Conservation (phyloP, 2,113 vertebrate genomes). For the Orthonyx spaldingii region DNA sequence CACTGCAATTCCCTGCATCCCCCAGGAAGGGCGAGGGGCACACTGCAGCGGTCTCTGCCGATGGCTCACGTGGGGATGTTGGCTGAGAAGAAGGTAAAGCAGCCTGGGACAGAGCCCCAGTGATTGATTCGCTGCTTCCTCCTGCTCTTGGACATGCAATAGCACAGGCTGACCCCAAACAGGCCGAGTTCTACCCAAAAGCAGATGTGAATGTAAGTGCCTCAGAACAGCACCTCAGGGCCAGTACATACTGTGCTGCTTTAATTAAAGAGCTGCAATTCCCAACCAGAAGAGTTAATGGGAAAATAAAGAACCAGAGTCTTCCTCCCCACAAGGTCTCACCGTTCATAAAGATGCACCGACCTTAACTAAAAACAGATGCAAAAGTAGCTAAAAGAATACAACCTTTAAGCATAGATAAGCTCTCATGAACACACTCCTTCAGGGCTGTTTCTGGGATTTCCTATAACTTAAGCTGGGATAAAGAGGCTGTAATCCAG, state of each 20-base stretch:
- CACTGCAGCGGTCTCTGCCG: accelerated
- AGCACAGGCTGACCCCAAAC: not conserved
- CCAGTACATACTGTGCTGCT: not conserved
- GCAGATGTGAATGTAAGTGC: not conserved
- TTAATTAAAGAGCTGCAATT: constrained; percentile 28
- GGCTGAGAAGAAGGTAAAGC: not conserved
- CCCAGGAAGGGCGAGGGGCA: not conserved
- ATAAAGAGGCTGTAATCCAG: not conserved
- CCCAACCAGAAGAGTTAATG: not conserved
- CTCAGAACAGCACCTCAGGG: not conserved
- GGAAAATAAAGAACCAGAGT: not conserved
- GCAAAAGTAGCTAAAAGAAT: not conserved
- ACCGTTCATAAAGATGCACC: not conserved
- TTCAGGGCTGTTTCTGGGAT: not conserved
- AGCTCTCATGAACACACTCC: not conserved
- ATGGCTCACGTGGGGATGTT: not conserved
- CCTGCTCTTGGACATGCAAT: not conserved
- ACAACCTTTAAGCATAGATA: not conserved
- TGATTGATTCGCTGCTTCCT: not conserved
- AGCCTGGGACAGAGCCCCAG: not conserved
- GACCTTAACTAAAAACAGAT: not conserved
- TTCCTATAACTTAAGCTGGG: not conserved
- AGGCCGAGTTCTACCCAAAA: constrained; percentile 2
- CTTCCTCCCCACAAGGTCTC: not conserved
- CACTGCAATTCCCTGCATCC: accelerated